Percentiles rank a stretch among this genome's conserved stretches.
Evolutionary conservation across 2,797 vertebrate genomes (phyloP).

Genomic region (Girardinus metallicus): DNA sequence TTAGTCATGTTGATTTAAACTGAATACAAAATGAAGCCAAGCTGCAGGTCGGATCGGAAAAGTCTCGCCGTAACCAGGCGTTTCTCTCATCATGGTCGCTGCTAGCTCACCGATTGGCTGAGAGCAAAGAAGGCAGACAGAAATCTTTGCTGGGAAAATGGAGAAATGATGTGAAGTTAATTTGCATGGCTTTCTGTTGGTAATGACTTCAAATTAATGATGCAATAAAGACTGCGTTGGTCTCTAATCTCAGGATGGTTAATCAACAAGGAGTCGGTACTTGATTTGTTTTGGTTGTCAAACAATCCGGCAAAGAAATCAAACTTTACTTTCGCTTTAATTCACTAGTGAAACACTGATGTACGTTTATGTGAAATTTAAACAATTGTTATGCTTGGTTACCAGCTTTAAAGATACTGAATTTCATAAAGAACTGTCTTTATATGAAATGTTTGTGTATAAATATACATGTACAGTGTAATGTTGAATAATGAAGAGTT

Average conservation of each 20-base stretch:
- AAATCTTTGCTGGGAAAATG: neutral
- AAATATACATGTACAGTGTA: neutral
- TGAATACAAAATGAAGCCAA: neutral
- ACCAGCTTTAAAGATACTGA: neutral
- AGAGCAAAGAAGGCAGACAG: neutral
- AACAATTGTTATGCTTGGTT: neutral
- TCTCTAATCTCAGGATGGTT: neutral
- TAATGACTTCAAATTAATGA: neutral
- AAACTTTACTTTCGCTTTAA: neutral
- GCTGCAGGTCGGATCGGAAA: neutral
- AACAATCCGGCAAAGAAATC: neutral
- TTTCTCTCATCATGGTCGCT: neutral
- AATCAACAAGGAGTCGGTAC: neutral
- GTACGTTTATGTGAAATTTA: neutral
- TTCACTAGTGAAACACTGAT: neutral
- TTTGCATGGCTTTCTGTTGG: constrained; percentile 4
- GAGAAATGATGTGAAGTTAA: neutral
- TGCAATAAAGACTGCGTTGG: neutral
- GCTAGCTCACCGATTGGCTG: constrained; percentile 1
- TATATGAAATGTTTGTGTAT: neutral
- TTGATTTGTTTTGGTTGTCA: constrained; percentile 6
- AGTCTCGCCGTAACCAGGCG: neutral
- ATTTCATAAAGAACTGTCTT: neutral
- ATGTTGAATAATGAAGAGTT: neutral
- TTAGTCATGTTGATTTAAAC: neutral